Percentiles rank a stretch among this genome's conserved stretches.
Conservation (phyloP, 2,797 vertebrate species). For the Tapirus indicus region DNA sequence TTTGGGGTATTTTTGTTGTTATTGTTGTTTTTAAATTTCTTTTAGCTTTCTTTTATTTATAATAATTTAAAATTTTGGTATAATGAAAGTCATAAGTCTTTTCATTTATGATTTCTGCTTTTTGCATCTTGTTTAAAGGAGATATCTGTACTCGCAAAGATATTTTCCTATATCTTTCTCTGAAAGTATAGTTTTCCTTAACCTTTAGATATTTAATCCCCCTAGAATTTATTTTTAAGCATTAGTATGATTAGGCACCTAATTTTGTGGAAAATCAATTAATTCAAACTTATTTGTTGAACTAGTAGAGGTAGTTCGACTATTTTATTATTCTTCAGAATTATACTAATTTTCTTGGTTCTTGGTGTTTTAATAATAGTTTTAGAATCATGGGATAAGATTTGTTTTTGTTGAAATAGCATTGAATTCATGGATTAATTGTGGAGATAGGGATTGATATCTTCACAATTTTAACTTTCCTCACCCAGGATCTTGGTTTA, state of each 20-base stretch:
- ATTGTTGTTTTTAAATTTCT: not conserved
- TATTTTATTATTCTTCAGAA: not conserved
- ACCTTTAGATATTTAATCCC: not conserved
- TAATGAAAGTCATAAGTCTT: not conserved
- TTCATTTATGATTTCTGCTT: not conserved
- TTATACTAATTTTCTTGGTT: not conserved
- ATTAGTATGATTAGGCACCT: not conserved
- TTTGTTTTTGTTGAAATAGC: slow-evolving; percentile 17
- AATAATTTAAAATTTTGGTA: slow-evolving; percentile 27
- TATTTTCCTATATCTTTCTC: not conserved
- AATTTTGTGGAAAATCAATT: not conserved
- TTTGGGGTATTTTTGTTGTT: not conserved
- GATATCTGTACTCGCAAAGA: not conserved
- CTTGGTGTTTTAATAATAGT: not conserved
- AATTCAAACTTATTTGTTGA: not conserved
- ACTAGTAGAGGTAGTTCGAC: not conserved
- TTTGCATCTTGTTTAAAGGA: slow-evolving; percentile 1
- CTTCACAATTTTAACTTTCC: not conserved
- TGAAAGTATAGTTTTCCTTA: not conserved
- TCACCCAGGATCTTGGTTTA: not conserved
- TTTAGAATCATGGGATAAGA: not conserved
- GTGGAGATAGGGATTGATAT: not conserved
- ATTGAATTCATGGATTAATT: slow-evolving; percentile 4
- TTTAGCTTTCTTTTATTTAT: slow-evolving; percentile 7
- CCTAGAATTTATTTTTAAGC: not conserved